phyloP scores from a whole-genome alignment of 2,888 invertebrate species.

The Scrobipalpa costella region DNA sequence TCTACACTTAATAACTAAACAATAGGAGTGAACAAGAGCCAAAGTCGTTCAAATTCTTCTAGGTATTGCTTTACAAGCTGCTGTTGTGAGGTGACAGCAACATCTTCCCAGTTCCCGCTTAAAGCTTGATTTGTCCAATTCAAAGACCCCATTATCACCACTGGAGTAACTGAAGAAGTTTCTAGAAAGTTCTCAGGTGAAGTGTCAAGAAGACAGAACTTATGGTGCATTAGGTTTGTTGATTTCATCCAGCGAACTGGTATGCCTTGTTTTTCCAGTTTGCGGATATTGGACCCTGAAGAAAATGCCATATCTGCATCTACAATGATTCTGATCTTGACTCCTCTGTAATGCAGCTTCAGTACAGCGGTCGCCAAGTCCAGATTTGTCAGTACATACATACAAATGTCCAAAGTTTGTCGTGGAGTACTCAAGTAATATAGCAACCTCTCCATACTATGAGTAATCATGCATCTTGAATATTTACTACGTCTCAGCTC shows the following conservation, averaged over 20 bases:
- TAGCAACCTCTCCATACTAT: conserved; percentile 54
- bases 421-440: conserved; percentile 59
- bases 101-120: conserved; percentile 85
- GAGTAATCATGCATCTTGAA: conserved; percentile 55
- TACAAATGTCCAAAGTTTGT: conserved; percentile 84
- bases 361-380: conserved; percentile 80
- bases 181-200: conserved; percentile 33
- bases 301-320: conserved; percentile 82
- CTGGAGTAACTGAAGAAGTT: conserved; percentile 39
- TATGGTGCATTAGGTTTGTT: conserved; percentile 88
- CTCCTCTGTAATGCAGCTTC: conserved; percentile 66
- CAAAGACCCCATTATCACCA: conserved; percentile 83
- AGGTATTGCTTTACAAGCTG: conserved; percentile 74
- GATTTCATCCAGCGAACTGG: conserved; percentile 75
- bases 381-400: conserved; percentile 84
- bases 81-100: conserved; percentile 81
- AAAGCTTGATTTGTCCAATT: conserved; percentile 88
- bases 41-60: conserved; percentile 82
- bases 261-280: conserved; percentile 72
- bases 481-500: conserved; percentile 57
- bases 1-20: too few relatives aligned
- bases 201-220: conserved; percentile 85
- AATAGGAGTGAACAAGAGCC: conserved; percentile 73
- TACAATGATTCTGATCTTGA: conserved; percentile 83
- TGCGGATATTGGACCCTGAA: conserved; percentile 55